Percentiles rank a stretch among this genome's conserved stretches.
Conservation (phyloP, 1,140 invertebrate genomes). For the Tetragonula clypearis region DNA sequence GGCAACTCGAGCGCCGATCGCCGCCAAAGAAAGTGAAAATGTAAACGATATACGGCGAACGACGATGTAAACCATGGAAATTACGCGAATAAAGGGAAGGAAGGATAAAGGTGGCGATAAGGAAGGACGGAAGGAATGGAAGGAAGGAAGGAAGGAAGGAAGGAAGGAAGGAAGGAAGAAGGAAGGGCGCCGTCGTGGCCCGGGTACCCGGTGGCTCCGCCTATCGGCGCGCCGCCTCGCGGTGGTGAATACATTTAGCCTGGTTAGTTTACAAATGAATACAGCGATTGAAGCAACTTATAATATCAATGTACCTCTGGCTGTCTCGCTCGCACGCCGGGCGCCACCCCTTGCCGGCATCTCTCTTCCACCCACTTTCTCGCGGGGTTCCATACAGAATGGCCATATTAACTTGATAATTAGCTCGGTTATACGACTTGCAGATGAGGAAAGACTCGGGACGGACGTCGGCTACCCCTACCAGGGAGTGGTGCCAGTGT, state of each 20-base stretch:
- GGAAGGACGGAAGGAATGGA: slow-evolving; percentile 59
- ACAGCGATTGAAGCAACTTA: slow-evolving; percentile 89
- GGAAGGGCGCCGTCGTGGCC: slow-evolving; percentile 80
- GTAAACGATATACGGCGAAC: slow-evolving; percentile 48
- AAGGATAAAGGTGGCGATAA: not conserved
- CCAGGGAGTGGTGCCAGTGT: slow-evolving; percentile 80
- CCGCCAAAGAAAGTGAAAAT: slow-evolving; percentile 51
- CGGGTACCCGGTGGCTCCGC: slow-evolving; percentile 78
- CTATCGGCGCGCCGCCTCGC: slow-evolving; percentile 80
- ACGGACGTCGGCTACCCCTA: slow-evolving; percentile 83
- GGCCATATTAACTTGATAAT: slow-evolving; percentile 94
- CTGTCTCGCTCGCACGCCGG: slow-evolving; percentile 79
- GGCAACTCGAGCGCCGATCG: not conserved
- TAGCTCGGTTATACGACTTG: slow-evolving; percentile 94
- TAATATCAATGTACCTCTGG: slow-evolving; percentile 86
- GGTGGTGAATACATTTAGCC: slow-evolving; percentile 83
- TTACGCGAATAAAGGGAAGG: slow-evolving; percentile 29
- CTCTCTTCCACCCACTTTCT: slow-evolving; percentile 73
- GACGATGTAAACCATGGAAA: slow-evolving; percentile 35
- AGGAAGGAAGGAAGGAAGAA: slow-evolving; percentile 76
- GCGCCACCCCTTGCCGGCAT: slow-evolving; percentile 68
- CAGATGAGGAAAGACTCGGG: slow-evolving; percentile 90
- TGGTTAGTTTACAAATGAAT: slow-evolving; percentile 89
- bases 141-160: slow-evolving; percentile 70
- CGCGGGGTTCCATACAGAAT: slow-evolving; percentile 84